Conservation (phyloP, 2,888 invertebrate genomes). For the Temnothorax ravouxi region DNA sequence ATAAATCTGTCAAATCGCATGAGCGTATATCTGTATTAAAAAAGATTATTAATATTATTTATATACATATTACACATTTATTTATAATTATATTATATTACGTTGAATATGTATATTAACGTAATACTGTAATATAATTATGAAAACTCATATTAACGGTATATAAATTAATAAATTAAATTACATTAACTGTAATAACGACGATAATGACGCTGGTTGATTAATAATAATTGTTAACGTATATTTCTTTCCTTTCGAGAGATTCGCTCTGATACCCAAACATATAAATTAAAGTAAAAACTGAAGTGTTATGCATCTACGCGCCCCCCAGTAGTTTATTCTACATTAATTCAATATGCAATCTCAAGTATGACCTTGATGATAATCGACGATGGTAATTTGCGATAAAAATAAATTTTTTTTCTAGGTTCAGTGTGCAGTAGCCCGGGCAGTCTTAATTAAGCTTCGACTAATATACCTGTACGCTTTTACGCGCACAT, state of each 20-base stretch:
- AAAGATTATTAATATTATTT: not conserved
- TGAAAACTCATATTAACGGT: not conserved
- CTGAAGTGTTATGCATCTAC: constrained; percentile 3
- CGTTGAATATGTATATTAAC: not conserved
- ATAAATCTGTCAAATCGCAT: not conserved
- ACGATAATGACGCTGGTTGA: not conserved
- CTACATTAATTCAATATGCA: constrained; percentile 22
- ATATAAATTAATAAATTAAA: not conserved
- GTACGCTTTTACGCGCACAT: not conserved
- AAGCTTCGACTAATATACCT: not conserved
- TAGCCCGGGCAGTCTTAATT: not conserved
- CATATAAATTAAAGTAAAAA: not conserved
- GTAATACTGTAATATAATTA: not conserved
- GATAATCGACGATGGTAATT: constrained; percentile 18
- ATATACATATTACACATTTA: not conserved
- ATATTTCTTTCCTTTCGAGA: not conserved
- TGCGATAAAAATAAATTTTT: not conserved
- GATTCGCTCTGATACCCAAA: not conserved
- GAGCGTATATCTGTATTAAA: not conserved
- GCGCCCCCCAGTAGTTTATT: not conserved
- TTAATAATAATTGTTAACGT: constrained; percentile 3
- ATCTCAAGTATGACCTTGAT: not conserved
- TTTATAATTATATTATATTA: not conserved
- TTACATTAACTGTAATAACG: not conserved
- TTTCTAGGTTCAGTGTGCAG: not conserved